Percentiles rank a stretch among this genome's conserved stretches.
Conservation (phyloP, 2,797 vertebrate species). For the Crocodylus rhombifer region DNA sequence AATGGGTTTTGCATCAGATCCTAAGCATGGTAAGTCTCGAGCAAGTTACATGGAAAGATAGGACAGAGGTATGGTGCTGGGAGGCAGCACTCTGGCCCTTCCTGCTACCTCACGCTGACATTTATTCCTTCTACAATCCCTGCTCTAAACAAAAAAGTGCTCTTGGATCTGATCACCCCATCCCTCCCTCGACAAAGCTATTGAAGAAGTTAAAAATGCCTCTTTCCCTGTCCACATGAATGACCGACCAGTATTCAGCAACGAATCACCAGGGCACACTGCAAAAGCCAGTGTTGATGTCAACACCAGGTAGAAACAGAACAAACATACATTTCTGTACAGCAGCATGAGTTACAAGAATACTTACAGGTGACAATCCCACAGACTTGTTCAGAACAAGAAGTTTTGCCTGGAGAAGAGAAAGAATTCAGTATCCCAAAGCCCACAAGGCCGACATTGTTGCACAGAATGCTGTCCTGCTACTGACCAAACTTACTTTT, state of each 20-base stretch:
- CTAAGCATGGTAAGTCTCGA: not conserved
- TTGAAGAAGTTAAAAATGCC: not conserved
- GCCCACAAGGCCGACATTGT: not conserved
- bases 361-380: not conserved
- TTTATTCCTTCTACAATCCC: not conserved
- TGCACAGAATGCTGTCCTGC: not conserved
- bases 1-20: not conserved
- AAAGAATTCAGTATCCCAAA: not conserved
- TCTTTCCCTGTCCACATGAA: not conserved
- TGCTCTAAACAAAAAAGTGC: not conserved
- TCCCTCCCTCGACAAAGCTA: not conserved
- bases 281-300: not conserved
- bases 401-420: not conserved
- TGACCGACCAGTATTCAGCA: not conserved
- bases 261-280: not conserved
- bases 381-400: not conserved
- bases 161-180: not conserved
- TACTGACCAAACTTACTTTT: not conserved
- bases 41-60: not conserved
- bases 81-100: not conserved
- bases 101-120: not conserved
- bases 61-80: not conserved
- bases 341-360: not conserved
- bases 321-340: not conserved
- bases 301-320: not conserved